These are phyloP conservation scores for Isoperla grammatica DNA, from an alignment of 2,888 invertebrate species.

Conservation along the genomic window DNA sequence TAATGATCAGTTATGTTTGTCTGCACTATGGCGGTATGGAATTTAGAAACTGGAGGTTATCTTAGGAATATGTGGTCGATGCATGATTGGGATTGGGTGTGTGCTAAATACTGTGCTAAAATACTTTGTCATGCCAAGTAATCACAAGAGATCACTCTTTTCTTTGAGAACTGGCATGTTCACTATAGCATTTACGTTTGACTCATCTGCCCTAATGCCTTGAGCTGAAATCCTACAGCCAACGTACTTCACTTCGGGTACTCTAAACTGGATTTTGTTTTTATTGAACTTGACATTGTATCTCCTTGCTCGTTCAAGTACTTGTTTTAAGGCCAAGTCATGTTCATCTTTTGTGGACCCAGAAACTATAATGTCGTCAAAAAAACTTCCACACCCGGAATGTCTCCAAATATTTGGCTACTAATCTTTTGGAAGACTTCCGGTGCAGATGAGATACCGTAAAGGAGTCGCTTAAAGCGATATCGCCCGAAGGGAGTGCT, in stretches of 20 bases:
- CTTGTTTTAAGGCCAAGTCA: too few species aligned
- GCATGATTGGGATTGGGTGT: too few species aligned
- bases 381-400: conserved; percentile 19
- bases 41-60: too few species aligned
- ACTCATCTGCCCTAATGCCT: too few species aligned
- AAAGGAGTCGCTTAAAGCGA: conserved; percentile 17
- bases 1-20: too few species aligned
- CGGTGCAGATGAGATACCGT: conserved; percentile 19
- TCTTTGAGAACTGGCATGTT: background rate
- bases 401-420: conserved; percentile 23
- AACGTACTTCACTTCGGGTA: too few species aligned
- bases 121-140: conserved; percentile 16
- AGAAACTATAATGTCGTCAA: conserved; percentile 23
- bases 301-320: conserved; percentile 5
- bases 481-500: conserved; percentile 23
- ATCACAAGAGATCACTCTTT: conserved; percentile 5
- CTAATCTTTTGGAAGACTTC: conserved; percentile 24
- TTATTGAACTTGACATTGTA: conserved; percentile 9
- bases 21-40: too few species aligned
- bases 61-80: too few species aligned
- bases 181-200: background rate
- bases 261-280: background rate
- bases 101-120: conserved; percentile 2
- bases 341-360: conserved; percentile 20
- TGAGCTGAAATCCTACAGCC: too few species aligned